Evolutionary conservation across 2,888 invertebrate species (phyloP).

Genomic region (Agonopterix alstromeriana): DNA sequence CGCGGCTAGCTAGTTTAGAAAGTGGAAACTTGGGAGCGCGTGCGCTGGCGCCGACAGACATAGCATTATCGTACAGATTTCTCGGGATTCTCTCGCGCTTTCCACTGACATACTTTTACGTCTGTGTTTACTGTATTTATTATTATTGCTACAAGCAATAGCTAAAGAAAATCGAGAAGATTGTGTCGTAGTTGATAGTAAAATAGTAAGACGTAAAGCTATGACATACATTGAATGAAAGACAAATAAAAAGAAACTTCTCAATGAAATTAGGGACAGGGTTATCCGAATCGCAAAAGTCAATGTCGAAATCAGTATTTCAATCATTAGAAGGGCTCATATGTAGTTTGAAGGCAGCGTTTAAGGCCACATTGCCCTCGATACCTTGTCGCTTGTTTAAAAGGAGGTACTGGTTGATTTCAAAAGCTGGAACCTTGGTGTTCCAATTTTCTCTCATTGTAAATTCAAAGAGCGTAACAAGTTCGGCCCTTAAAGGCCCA

Average conservation of each 20-base stretch:
- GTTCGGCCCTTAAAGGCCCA: slow-evolving; percentile 62
- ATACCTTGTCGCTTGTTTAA: slow-evolving; percentile 49
- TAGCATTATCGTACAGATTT: slow-evolving; percentile 64
- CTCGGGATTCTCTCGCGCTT: slow-evolving; percentile 74
- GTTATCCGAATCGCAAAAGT: slow-evolving; percentile 52
- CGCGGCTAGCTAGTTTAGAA: slow-evolving; percentile 65
- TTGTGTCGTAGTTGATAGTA: too few relatives aligned
- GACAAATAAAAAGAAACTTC: slow-evolving; percentile 1
- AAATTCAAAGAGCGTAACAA: slow-evolving; percentile 67
- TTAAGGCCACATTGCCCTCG: slow-evolving; percentile 62
- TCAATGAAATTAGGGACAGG: slow-evolving; percentile 43
- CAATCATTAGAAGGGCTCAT: slow-evolving; percentile 68
- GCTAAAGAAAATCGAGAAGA: too few relatives aligned
- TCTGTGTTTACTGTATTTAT: slow-evolving; percentile 5
- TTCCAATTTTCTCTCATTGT: slow-evolving; percentile 74
- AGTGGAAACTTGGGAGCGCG: slow-evolving; percentile 64
- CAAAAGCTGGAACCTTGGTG: slow-evolving; percentile 70
- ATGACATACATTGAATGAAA: slow-evolving; percentile 1
- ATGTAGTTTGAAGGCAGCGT: slow-evolving; percentile 60
- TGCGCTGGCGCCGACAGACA: slow-evolving; percentile 29
- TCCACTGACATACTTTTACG: slow-evolving; percentile 70
- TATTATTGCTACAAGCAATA: background rate
- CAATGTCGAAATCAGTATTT: slow-evolving; percentile 59
- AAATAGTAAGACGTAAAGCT: background rate
- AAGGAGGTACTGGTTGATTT: slow-evolving; percentile 59